These are phyloP conservation scores for Riparia riparia DNA, from an alignment of 2,113 vertebrate species.

Conservation along the genomic window DNA sequence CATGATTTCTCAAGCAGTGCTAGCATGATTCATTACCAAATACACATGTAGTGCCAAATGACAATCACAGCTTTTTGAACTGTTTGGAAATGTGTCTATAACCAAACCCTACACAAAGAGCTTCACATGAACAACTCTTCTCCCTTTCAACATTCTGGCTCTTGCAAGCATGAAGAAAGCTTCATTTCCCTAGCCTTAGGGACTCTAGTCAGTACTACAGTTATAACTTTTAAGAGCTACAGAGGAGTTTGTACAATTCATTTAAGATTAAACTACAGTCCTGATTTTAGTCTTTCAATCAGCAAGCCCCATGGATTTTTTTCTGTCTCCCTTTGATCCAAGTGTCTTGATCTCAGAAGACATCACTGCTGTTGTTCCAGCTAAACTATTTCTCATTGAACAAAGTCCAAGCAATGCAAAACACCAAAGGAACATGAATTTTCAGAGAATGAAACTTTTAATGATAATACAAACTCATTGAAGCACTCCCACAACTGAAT, in stretches of 20 bases:
- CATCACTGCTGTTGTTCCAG: background rate
- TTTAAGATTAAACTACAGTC: background rate
- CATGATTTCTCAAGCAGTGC: background rate
- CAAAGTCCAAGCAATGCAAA: constrained; percentile 37
- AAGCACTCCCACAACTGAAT: constrained; percentile 22
- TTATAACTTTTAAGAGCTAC: background rate
- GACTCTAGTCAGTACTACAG: background rate
- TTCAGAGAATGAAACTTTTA: background rate
- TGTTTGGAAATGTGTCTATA: background rate
- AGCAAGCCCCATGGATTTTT: background rate
- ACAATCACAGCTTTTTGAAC: background rate
- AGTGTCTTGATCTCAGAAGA: background rate
- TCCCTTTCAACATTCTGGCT: background rate
- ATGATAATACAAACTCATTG: background rate
- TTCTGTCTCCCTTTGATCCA: background rate
- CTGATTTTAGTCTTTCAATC: background rate
- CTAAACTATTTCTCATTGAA: constrained; percentile 49
- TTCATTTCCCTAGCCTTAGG: background rate
- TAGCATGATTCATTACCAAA: background rate
- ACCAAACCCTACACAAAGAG: background rate
- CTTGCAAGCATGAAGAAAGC: background rate
- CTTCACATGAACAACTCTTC: background rate
- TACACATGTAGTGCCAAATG: background rate
- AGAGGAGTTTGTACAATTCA: background rate
- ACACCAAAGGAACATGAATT: constrained; percentile 19